Evolutionary conservation across 2,113 vertebrate species (phyloP).

Genomic region (Centropus unirufus): DNA sequence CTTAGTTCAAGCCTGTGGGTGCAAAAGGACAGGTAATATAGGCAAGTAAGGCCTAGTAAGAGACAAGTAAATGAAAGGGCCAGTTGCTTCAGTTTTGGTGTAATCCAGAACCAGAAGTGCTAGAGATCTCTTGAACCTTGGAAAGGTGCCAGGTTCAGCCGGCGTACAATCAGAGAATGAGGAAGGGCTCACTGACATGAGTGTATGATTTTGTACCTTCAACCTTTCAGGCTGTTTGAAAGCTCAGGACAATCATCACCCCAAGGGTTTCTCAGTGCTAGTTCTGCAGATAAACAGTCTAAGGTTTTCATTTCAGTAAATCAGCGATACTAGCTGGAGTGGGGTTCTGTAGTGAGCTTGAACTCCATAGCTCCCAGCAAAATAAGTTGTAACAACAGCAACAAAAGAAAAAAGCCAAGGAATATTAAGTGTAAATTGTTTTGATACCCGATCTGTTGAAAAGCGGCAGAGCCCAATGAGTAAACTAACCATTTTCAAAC

Average conservation of each 20-base stretch:
- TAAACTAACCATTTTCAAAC: background rate
- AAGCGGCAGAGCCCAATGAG: background rate
- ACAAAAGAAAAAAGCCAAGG: background rate
- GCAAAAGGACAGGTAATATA: background rate
- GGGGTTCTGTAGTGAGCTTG: background rate
- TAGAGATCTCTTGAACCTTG: background rate
- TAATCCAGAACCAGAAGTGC: background rate
- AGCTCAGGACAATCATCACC: background rate
- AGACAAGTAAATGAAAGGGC: background rate
- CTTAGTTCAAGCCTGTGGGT: background rate
- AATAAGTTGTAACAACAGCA: background rate
- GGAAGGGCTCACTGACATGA: background rate
- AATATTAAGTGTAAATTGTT: background rate
- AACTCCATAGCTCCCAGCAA: background rate
- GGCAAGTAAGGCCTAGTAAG: background rate
- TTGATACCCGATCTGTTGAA: background rate
- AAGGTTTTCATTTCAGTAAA: background rate
- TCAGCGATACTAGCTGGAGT: background rate
- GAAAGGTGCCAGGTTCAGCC: background rate
- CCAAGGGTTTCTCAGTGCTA: background rate
- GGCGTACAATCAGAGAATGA: background rate
- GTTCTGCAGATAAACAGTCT: background rate
- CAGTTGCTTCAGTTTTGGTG: background rate
- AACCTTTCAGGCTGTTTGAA: background rate
- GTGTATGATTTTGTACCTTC: background rate